Base-by-base conservation (phyloP, 2,113 vertebrate genomes). In the Solenodon paradoxus region DNA sequence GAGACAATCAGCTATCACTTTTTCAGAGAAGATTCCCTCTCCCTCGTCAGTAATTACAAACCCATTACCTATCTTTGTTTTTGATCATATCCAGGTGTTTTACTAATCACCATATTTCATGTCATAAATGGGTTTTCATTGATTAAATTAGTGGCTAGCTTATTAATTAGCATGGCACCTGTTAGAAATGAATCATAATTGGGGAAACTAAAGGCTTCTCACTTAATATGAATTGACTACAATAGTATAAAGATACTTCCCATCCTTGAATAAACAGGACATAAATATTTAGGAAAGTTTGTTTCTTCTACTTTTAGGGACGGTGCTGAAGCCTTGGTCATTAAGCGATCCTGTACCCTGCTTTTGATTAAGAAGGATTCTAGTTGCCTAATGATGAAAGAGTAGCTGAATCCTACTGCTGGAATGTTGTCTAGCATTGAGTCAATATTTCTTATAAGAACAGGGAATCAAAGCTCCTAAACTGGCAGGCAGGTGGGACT, bases 171-270 rank as follows among this genome's bases (percentile, higher is more conserved):
- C 53, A 64, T 86, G 51, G 20, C 30, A 85, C n/a, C 63, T 93
- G 9, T 77, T 95, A 72, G 35, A 95, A 88, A 91, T 53, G 59
- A 24, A 47, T 93, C 71, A 38, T 77, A 49, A 71, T 9, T 94
- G 35, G 35, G 77, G 12, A 95, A 91, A 78, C 51, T 66, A 72
- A 95, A 95, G 74, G 55, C 30, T 90, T 94, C n/a, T 94, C 35
- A 72, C 74, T 49, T 86, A 53, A 59, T 4, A 55, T 57, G 53
- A 89, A 92, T 64, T 92, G 40, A 16, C 32, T 86, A 66, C 96
- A 84, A 81, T 64, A 59, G 10, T 74, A 59, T 77, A 61, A 93
- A 88, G 64, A 82, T 20, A 38, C 24, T 88, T 5, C 15, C 4
- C 32, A 69, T 28, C 42, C 35, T 84, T 68, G n/a, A 88, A 95